Percentiles rank a stretch among this genome's conserved stretches.
Conservation (phyloP, 2,888 invertebrate genomes). For the Mayetiola destructor region DNA sequence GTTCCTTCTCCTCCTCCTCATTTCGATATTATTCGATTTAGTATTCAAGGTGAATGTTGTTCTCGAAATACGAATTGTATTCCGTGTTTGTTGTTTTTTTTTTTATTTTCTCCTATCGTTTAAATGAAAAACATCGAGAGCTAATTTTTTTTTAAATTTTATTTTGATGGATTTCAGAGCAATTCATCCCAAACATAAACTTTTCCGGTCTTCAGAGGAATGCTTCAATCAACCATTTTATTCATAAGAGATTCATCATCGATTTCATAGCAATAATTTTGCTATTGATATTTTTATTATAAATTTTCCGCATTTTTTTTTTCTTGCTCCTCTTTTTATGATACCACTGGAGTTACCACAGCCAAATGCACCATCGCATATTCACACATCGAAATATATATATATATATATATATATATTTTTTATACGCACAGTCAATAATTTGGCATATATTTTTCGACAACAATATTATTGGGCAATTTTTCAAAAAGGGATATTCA, state of each 20-base stretch:
- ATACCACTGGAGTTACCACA: neutral
- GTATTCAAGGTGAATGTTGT: neutral
- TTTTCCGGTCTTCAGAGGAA: conserved; percentile 11
- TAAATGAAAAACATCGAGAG: neutral
- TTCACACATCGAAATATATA: too few relatives aligned
- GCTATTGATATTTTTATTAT: neutral
- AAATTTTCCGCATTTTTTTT: neutral
- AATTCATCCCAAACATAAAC: conserved; percentile 5
- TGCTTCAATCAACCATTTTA: neutral
- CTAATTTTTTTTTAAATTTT: neutral
- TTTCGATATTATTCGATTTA: neutral
- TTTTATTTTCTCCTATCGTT: neutral
- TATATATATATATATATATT: too few relatives aligned
- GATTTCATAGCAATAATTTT: neutral
- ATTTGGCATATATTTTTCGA: too few relatives aligned
- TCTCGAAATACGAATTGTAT: neutral
- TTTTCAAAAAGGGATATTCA: too few relatives aligned
- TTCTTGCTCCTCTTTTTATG: too few relatives aligned
- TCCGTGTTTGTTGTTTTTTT: neutral
- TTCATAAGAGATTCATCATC: neutral
- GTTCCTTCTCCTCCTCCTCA: too few relatives aligned
- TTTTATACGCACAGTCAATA: too few relatives aligned
- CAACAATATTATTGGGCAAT: too few relatives aligned
- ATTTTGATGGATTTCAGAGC: neutral
- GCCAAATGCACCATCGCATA: too few relatives aligned